phyloP scores from a whole-genome alignment of 2,113 vertebrate genomes.

The Xyliphius kryptos region DNA sequence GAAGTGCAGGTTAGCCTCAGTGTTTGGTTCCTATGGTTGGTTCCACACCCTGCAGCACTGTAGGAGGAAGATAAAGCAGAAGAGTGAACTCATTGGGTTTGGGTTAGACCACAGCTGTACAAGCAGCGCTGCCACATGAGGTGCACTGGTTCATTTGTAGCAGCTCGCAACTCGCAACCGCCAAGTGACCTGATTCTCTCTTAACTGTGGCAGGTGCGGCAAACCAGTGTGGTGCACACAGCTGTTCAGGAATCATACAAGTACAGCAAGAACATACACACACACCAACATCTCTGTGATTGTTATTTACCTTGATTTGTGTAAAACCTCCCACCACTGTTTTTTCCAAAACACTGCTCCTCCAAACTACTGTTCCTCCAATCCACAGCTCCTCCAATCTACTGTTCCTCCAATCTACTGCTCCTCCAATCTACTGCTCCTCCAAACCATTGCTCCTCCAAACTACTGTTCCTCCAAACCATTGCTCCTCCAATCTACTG shows the following conservation, averaged over 20 bases:
- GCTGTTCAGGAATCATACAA: constrained; percentile 20
- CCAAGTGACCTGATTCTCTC: constrained; percentile 43
- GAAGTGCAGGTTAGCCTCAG: constrained; percentile 16
- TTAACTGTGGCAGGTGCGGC: constrained; percentile 48
- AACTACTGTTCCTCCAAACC: too few relatives aligned
- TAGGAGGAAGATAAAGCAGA: not conserved
- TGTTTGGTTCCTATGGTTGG: constrained; percentile 8
- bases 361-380: too few relatives aligned
- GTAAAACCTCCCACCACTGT: not conserved
- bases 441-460: too few relatives aligned
- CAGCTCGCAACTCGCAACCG: constrained; percentile 11
- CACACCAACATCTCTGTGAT: constrained; percentile 6
- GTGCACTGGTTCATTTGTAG: constrained; percentile 11
- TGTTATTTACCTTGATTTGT: too few relatives aligned
- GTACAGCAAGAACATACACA: constrained; percentile 1
- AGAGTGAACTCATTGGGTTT: constrained; percentile 23
- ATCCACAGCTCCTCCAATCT: too few relatives aligned
- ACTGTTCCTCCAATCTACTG: too few relatives aligned
- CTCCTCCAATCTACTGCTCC: too few relatives aligned
- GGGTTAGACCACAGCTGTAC: constrained; percentile 24
- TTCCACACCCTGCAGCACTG: constrained; percentile 18
- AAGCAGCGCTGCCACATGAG: too few relatives aligned
- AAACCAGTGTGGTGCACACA: constrained; percentile 43
- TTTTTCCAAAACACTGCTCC: not conserved
- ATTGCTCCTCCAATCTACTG: too few relatives aligned